Percentiles rank a stretch among this genome's conserved stretches.
These are phyloP conservation scores for Drosophila ercepeae DNA, from an alignment of 1,140 invertebrate species.

Conservation along the genomic window DNA sequence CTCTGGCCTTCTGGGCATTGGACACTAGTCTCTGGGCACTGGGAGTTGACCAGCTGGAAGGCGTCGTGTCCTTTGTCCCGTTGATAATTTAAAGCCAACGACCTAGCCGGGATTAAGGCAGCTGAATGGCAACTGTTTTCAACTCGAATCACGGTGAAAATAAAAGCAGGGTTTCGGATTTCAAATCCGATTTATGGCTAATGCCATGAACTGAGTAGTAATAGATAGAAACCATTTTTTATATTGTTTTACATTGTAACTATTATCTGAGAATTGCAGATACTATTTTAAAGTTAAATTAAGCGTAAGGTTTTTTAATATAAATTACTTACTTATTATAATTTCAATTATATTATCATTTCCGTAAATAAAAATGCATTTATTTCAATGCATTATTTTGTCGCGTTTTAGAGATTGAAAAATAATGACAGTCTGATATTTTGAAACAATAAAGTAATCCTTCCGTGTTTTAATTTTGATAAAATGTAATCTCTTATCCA, in stretches of 20 bases:
- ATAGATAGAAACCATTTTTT: not conserved
- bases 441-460: not conserved
- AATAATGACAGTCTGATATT: not conserved
- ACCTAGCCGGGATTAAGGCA: conserved; percentile 51
- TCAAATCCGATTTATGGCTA: not conserved
- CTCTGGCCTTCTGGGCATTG: not conserved
- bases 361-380: too few relatives aligned
- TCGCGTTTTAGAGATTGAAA: not conserved
- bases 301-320: too few relatives aligned
- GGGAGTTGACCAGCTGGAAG: conserved; percentile 38
- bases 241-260: not conserved
- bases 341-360: too few relatives aligned
- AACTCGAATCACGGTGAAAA: conserved; percentile 32
- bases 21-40: not conserved
- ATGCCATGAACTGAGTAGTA: not conserved
- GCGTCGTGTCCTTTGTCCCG: conserved; percentile 43
- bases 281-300: too few relatives aligned
- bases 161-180: conserved; percentile 27
- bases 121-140: conserved; percentile 37
- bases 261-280: not conserved
- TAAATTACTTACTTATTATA: too few relatives aligned
- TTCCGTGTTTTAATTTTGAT: not conserved
- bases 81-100: conserved; percentile 61
- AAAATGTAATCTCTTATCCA: not conserved
- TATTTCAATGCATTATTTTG: not conserved